Evolutionary conservation across 2,888 invertebrate species (phyloP).

Genomic region (Hypomecis punctinalis): DNA sequence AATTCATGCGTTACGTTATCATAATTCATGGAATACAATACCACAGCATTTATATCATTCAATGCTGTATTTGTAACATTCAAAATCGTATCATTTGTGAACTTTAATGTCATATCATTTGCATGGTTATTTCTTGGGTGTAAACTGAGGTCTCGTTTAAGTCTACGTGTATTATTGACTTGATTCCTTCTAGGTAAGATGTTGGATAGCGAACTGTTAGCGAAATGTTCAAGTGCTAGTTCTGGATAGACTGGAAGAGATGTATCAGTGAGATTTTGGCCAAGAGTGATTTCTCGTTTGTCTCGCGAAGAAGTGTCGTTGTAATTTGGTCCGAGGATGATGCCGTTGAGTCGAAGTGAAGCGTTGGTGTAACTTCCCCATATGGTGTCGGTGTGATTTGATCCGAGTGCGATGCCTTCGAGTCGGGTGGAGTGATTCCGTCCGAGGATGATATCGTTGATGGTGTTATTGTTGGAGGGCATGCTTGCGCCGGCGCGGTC

Average conservation of each 20-base stretch:
- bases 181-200: too few species aligned
- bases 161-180: too few species aligned
- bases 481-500: conserved; percentile 48
- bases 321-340: too few species aligned
- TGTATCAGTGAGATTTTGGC: background rate
- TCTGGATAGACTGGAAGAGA: background rate
- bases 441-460: conserved; percentile 32
- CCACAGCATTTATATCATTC: too few species aligned
- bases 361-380: too few species aligned
- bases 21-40: too few species aligned
- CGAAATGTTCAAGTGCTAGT: background rate
- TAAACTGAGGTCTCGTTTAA: too few species aligned
- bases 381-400: too few species aligned
- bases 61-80: too few species aligned
- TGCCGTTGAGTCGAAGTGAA: too few species aligned
- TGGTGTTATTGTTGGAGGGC: conserved; percentile 47
- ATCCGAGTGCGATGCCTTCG: background rate
- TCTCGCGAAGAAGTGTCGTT: background rate
- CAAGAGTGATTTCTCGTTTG: background rate
- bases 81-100: background rate
- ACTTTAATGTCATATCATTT: background rate
- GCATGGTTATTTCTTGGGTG: too few species aligned
- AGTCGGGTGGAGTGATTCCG: conserved; percentile 32
- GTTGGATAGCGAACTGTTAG: background rate
- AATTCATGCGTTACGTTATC: background rate